Conservation (phyloP, 1,140 invertebrate genomes). For the Drosophila littoralis region DNA sequence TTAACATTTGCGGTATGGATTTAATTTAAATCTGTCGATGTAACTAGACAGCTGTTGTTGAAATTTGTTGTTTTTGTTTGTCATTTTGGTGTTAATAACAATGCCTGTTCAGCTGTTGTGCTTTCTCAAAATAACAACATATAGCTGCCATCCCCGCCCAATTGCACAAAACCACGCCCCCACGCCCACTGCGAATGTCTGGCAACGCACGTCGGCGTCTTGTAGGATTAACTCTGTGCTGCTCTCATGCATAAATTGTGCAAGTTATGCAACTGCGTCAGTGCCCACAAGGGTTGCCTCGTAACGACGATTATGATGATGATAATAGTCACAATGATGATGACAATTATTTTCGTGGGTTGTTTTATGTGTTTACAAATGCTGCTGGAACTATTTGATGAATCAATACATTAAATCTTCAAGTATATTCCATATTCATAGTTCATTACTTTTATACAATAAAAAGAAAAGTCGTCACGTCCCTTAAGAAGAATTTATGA, state of each 20-base stretch:
- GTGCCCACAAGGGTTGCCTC: constrained; percentile 4
- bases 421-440: no score
- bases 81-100: constrained; percentile 62
- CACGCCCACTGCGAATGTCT: constrained; percentile 34
- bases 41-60: constrained; percentile 1
- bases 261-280: constrained; percentile 57
- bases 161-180: not conserved
- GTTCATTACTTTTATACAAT: no score
- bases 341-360: constrained; percentile 1
- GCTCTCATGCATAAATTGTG: constrained; percentile 76
- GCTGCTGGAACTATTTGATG: not conserved
- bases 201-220: constrained; percentile 65
- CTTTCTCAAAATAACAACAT: constrained; percentile 51
- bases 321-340: not conserved
- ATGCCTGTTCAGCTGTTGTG: constrained; percentile 36
- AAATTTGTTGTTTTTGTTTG: constrained; percentile 41
- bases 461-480: no score
- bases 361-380: not conserved
- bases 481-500: no score
- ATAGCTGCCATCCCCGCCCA: constrained; percentile 1
- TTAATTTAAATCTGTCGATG: constrained; percentile 14
- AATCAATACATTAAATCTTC: not conserved
- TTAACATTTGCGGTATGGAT: constrained; percentile 14
- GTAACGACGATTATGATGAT: constrained; percentile 5
- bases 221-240: constrained; percentile 66